Conservation (phyloP, 2,797 vertebrate species). For the Phrynocephalus guinanensis region DNA sequence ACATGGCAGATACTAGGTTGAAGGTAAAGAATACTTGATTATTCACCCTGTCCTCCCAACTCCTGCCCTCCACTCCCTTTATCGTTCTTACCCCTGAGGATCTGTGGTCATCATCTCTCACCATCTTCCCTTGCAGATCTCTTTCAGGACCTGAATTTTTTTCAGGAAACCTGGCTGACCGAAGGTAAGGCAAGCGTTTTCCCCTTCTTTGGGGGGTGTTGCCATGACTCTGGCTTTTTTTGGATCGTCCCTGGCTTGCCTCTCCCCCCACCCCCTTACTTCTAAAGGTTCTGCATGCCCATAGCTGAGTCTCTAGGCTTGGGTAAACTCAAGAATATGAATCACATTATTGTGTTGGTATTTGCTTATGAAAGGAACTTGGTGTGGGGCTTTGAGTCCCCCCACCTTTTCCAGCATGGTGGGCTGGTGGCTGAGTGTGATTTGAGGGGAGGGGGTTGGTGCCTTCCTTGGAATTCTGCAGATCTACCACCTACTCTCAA, state of each 20-base stretch:
- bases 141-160: conserved; percentile 96
- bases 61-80: too few species aligned
- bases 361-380: conserved; percentile 78
- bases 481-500: not conserved
- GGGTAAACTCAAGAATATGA: conserved; percentile 71
- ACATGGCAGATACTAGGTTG: not conserved
- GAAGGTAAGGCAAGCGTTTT: conserved; percentile 86
- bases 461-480: not conserved
- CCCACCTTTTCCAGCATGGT: conserved; percentile 52
- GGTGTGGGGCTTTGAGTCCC: conserved; percentile 68
- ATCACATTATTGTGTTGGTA: conserved; percentile 76
- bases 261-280: conserved; percentile 15
- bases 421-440: conserved; percentile 54
- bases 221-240: not conserved
- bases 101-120: not conserved
- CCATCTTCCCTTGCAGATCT: conserved; percentile 82
- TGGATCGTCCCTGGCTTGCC: not conserved
- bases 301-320: conserved; percentile 68
- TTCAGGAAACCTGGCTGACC: conserved; percentile 98
- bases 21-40: not conserved
- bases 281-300: conserved; percentile 20
- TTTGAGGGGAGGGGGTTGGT: not conserved
- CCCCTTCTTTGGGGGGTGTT: not conserved
- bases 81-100: not conserved
- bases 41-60: not conserved